Percentiles rank a stretch among this genome's conserved stretches.
These are phyloP conservation scores for Hydractinia echinata DNA, from an alignment of 30 jellyfish, hydroid and myxozoan genomes.

Conservation along the genomic window DNA sequence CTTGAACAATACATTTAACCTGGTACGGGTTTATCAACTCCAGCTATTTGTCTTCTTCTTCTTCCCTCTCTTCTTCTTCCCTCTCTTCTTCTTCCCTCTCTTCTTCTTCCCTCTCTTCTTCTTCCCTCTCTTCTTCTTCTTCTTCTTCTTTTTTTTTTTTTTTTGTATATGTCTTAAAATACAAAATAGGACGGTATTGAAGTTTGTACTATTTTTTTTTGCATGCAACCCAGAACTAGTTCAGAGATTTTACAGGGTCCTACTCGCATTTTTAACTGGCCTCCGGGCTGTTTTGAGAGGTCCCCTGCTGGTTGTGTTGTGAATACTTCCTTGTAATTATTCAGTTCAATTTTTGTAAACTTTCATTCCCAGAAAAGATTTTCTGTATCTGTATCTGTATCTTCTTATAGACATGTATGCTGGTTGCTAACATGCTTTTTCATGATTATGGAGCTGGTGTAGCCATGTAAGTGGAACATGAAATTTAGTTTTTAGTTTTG, in stretches of 20 bases:
- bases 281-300: no score
- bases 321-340: neutral
- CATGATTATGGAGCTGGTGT: conserved; percentile 89
- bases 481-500: neutral
- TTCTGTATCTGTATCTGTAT: no score
- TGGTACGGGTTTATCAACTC: no score
- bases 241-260: no score
- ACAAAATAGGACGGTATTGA: no score
- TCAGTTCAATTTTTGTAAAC: no score
- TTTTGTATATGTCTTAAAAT: neutral
- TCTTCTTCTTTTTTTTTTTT: neutral
- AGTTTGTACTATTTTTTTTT: no score
- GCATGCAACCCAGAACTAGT: no score
- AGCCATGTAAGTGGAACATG: conserved; percentile 38
- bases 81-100: neutral
- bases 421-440: conserved; percentile 70
- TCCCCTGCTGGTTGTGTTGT: no score
- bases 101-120: neutral
- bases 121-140: neutral
- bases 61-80: neutral
- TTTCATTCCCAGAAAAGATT: no score
- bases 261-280: no score
- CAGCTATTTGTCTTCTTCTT: neutral
- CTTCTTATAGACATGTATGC: conserved; percentile 59
- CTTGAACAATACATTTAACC: no score